A percentile compares a stretch with the other conserved stretches of the same genome.
phyloP scores from a whole-genome alignment of 1,140 invertebrate species.

The Drosophila repletoides region DNA sequence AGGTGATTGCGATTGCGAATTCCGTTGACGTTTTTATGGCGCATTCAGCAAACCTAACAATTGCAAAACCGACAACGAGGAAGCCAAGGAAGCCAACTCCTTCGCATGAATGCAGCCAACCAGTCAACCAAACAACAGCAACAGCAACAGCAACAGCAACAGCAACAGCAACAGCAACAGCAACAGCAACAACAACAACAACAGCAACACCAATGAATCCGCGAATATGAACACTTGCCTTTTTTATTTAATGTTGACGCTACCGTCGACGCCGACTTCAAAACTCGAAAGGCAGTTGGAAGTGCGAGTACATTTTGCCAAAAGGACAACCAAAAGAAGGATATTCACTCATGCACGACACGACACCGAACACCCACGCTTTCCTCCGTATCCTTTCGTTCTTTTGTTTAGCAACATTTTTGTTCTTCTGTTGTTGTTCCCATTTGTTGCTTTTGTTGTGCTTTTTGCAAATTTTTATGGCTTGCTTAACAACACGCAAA shows the following conservation, averaged over 20 bases:
- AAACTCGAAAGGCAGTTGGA: constrained; percentile 18
- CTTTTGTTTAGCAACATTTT: constrained; percentile 37
- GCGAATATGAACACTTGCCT: constrained; percentile 45
- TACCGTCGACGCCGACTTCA: constrained; percentile 1
- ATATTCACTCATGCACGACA: constrained; percentile 70
- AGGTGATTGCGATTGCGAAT: constrained; percentile 79
- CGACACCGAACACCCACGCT: constrained; percentile 25
- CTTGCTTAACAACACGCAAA: constrained; percentile 77
- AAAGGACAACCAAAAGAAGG: constrained; percentile 43
- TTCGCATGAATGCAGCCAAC: constrained; percentile 40
- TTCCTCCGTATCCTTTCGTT: constrained; percentile 2
- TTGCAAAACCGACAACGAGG: constrained; percentile 37
- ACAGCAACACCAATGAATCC: neutral
- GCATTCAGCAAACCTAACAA: constrained; percentile 74
- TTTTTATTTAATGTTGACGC: constrained; percentile 32
- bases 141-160: constrained; percentile 5
- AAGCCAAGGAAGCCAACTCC: constrained; percentile 58
- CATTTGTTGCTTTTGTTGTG: constrained; percentile 28
- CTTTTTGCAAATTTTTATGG: constrained; percentile 77
- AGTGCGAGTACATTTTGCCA: constrained; percentile 13
- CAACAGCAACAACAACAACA: neutral
- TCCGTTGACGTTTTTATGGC: constrained; percentile 80
- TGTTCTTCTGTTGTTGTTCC: constrained; percentile 9
- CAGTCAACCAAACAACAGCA: neutral
- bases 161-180: constrained; percentile 22